A percentile compares a stretch with the other conserved stretches of the same genome.
Conservation (phyloP, 1,140 invertebrate genomes). For the Hylaeus volcanicus region DNA sequence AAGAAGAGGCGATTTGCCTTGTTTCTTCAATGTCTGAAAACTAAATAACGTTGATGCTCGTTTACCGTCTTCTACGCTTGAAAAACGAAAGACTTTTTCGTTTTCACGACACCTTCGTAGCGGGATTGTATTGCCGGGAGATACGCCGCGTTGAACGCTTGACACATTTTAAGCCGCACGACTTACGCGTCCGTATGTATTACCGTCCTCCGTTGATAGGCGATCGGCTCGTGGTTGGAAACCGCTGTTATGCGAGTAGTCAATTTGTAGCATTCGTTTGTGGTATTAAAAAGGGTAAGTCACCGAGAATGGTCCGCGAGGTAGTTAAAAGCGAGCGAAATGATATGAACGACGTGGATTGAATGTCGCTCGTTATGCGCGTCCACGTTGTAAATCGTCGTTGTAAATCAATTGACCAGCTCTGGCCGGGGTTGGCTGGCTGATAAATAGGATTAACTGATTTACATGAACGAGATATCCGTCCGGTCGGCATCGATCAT, state of each 20-base stretch:
- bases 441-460: slow-evolving; percentile 58
- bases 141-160: slow-evolving; percentile 39
- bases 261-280: slow-evolving; percentile 21
- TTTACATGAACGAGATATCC: slow-evolving; percentile 55
- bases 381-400: slow-evolving; percentile 61
- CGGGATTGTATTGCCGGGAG: slow-evolving; percentile 13
- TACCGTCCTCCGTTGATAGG: slow-evolving; percentile 20
- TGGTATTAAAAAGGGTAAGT: neutral
- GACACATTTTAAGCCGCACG: slow-evolving; percentile 5
- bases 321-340: slow-evolving; percentile 31
- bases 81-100: no score
- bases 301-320: slow-evolving; percentile 3
- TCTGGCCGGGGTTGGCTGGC: neutral
- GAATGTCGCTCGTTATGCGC: slow-evolving; percentile 59
- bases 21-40: no score
- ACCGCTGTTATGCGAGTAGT: slow-evolving; percentile 10
- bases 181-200: slow-evolving; percentile 23
- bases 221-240: neutral
- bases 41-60: no score
- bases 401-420: slow-evolving; percentile 62
- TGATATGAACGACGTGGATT: slow-evolving; percentile 56
- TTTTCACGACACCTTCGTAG: no score
- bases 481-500: slow-evolving; percentile 53
- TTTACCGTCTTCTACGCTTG: no score
- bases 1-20: no score